phyloP scores from a whole-genome alignment of 1,140 invertebrate genomes.

The Tigriopus japonicus region DNA sequence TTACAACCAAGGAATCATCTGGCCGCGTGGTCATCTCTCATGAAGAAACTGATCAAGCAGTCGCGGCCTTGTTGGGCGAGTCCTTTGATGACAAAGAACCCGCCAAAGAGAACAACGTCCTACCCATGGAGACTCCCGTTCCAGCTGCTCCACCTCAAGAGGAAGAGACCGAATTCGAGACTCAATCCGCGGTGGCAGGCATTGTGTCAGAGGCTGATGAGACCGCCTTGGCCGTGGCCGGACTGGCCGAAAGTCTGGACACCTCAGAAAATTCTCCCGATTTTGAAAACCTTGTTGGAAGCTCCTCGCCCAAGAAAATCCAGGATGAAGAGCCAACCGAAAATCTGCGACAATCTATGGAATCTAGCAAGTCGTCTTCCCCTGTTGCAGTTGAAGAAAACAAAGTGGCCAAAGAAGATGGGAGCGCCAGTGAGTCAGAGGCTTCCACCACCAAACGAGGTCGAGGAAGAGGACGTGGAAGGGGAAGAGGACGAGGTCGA shows the following conservation, averaged over 20 bases:
- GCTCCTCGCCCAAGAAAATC: too few species aligned
- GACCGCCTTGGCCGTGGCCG: constrained; percentile 9
- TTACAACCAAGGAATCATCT: too few species aligned
- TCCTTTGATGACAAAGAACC: constrained; percentile 4
- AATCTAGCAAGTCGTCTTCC: background rate
- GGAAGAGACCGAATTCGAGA: background rate
- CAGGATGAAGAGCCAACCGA: background rate
- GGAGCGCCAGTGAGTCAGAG: background rate
- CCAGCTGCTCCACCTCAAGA: background rate
- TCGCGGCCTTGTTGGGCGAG: constrained; percentile 9
- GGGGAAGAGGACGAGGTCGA: constrained; percentile 2
- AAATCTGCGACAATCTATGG: background rate
- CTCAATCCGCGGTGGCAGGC: background rate
- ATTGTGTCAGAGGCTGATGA: background rate
- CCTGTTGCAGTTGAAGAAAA: background rate
- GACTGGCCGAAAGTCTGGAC: background rate
- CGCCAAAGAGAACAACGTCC: background rate
- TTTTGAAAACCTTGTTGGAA: too few species aligned
- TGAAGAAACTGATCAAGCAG: constrained; percentile 6
- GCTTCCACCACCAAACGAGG: background rate
- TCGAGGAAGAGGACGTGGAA: background rate
- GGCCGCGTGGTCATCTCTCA: constrained; percentile 2
- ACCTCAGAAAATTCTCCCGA: background rate
- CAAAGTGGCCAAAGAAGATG: background rate
- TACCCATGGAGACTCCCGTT: too few species aligned